Percentiles rank a stretch among this genome's conserved stretches.
These are phyloP conservation scores for Polyergus mexicanus DNA, from an alignment of 1,140 invertebrate species.

Conservation along the genomic window DNA sequence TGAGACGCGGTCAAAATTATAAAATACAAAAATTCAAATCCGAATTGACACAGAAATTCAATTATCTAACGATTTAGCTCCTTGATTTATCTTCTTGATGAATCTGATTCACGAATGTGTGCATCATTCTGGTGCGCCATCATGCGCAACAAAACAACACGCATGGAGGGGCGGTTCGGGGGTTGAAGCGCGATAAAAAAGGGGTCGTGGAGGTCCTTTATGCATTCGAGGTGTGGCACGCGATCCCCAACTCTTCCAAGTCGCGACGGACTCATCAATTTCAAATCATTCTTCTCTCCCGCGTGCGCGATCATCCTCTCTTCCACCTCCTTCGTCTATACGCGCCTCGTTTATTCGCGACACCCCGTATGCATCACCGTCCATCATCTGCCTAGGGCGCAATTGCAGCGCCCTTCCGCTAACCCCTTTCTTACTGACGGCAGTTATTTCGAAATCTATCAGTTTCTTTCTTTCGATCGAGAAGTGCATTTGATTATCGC, in stretches of 20 bases:
- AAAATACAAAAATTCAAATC: too few relatives aligned
- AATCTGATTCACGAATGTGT: not conserved
- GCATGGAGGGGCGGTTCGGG: conserved; percentile 13
- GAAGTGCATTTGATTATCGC: conserved; percentile 75
- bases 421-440: conserved; percentile 55
- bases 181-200: conserved; percentile 74
- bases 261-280: conserved; percentile 81
- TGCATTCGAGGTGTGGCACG: conserved; percentile 74
- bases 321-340: conserved; percentile 17
- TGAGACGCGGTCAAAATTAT: too few relatives aligned
- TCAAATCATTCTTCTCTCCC: conserved; percentile 79
- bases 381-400: conserved; percentile 68
- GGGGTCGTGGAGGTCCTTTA: conserved; percentile 70
- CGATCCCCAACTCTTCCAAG: conserved; percentile 79
- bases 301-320: conserved; percentile 54
- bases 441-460: conserved; percentile 83
- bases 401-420: conserved; percentile 4
- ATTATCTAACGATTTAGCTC: not conserved
- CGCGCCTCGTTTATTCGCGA: conserved; percentile 26
- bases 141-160: conserved; percentile 39
- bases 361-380: conserved; percentile 31
- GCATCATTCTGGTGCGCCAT: conserved; percentile 37
- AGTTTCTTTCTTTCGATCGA: conserved; percentile 70
- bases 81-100: not conserved
- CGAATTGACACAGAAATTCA: not conserved